Evolutionary conservation across 2,113 vertebrate species (phyloP).

Genomic region (Laticauda colubrina): DNA sequence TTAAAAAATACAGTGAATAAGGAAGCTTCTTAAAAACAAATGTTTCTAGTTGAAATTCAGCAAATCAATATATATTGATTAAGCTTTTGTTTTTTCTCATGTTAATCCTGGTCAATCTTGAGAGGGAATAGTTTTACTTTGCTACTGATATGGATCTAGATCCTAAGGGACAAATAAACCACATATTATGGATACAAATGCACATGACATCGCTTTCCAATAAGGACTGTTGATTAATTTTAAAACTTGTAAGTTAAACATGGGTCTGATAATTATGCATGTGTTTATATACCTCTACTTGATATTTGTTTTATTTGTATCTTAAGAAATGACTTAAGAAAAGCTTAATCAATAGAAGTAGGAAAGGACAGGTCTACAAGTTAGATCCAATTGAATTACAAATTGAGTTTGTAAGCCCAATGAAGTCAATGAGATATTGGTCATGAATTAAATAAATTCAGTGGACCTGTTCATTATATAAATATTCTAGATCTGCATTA

Average conservation of each 20-base stretch:
- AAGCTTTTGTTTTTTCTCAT: not conserved
- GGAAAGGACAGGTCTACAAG: not conserved
- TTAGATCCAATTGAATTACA: not conserved
- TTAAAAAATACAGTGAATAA: not conserved
- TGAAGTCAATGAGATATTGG: not conserved
- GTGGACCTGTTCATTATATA: not conserved
- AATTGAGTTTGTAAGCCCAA: not conserved
- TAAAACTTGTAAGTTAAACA: not conserved
- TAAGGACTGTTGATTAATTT: constrained; percentile 32
- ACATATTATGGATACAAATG: not conserved
- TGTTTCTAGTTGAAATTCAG: constrained; percentile 33
- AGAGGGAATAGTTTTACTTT: not conserved
- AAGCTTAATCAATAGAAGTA: not conserved
- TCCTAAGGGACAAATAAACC: not conserved
- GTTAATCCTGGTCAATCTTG: not conserved
- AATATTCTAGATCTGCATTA: not conserved
- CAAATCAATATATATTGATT: constrained; percentile 38
- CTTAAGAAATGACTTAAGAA: not conserved
- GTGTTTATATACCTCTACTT: not conserved
- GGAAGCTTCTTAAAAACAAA: constrained; percentile 27
- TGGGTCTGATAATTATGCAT: not conserved
- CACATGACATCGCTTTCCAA: constrained; percentile 10
- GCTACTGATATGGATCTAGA: not conserved
- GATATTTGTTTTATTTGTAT: not conserved
- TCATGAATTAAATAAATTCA: not conserved